Conservation (phyloP, 2,113 vertebrate genomes). For the Lagenorhynchus albirostris region DNA sequence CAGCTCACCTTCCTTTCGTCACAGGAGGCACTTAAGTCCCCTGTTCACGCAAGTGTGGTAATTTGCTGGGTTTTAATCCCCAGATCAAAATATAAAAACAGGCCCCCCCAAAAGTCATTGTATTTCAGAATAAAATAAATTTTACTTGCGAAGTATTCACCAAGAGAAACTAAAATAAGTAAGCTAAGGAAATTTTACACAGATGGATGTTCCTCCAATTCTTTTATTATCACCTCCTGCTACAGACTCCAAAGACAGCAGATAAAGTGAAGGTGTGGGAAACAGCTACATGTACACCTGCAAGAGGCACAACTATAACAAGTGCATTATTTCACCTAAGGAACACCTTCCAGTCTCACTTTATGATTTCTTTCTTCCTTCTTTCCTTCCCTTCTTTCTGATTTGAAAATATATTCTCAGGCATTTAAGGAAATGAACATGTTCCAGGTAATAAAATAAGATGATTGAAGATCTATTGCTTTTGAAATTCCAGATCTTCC, state of each 20-base stretch:
- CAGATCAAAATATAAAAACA: background rate
- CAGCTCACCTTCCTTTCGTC: background rate
- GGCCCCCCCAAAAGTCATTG: background rate
- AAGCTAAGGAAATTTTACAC: slow-evolving; percentile 10
- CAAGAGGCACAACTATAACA: background rate
- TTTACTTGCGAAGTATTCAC: slow-evolving; percentile 31
- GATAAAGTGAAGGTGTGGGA: background rate
- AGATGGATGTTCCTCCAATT: background rate
- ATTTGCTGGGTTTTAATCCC: background rate
- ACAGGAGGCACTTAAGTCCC: background rate
- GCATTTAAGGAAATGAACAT: background rate
- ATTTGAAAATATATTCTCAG: background rate
- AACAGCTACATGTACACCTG: background rate
- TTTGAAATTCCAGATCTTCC: background rate
- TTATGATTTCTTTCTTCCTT: background rate
- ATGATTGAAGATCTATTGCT: background rate
- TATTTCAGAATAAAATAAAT: slow-evolving; percentile 6
- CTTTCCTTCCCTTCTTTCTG: background rate
- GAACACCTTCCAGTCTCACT: background rate
- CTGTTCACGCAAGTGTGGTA: background rate
- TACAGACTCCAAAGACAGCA: background rate
- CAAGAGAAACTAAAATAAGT: background rate
- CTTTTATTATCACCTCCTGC: background rate
- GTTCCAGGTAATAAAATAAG: background rate
- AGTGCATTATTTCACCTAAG: background rate